Evolutionary conservation across 1,140 invertebrate species (phyloP).

Genomic region (Sesamia nonagrioides): DNA sequence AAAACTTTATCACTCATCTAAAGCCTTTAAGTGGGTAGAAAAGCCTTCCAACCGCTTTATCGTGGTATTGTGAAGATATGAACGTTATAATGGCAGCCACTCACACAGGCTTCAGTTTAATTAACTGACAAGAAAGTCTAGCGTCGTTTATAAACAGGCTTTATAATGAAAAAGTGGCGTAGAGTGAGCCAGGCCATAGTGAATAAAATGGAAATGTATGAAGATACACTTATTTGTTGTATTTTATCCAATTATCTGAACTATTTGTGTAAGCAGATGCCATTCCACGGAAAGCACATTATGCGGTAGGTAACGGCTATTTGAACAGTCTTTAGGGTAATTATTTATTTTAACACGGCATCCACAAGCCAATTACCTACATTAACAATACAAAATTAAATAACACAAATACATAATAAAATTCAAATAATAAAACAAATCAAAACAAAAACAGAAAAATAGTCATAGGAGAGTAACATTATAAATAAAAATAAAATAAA

Average conservation of each 20-base stretch:
- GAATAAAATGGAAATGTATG: background rate
- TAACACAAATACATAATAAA: too few relatives aligned
- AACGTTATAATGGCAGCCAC: conserved; percentile 15
- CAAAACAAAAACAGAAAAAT: too few relatives aligned
- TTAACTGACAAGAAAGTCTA: conserved; percentile 45
- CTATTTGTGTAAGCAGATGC: too few relatives aligned
- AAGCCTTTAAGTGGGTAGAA: background rate
- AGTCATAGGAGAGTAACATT: too few relatives aligned
- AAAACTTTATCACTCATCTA: background rate
- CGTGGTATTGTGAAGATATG: conserved; percentile 10
- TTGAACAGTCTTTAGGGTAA: too few relatives aligned
- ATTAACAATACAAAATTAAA: too few relatives aligned
- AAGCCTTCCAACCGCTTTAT: conserved; percentile 10
- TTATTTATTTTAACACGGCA: too few relatives aligned
- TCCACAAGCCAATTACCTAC: too few relatives aligned
- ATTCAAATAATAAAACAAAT: too few relatives aligned
- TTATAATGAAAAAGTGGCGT: background rate
- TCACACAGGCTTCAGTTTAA: conserved; percentile 30
- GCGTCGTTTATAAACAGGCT: background rate
- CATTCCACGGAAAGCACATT: too few relatives aligned
- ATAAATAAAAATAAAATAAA: too few relatives aligned
- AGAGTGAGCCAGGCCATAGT: background rate
- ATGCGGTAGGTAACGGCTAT: too few relatives aligned
- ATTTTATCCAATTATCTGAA: background rate
- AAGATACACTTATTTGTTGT: background rate